Conservation (phyloP, 2,113 vertebrate species). For the Thunnus thynnus region DNA sequence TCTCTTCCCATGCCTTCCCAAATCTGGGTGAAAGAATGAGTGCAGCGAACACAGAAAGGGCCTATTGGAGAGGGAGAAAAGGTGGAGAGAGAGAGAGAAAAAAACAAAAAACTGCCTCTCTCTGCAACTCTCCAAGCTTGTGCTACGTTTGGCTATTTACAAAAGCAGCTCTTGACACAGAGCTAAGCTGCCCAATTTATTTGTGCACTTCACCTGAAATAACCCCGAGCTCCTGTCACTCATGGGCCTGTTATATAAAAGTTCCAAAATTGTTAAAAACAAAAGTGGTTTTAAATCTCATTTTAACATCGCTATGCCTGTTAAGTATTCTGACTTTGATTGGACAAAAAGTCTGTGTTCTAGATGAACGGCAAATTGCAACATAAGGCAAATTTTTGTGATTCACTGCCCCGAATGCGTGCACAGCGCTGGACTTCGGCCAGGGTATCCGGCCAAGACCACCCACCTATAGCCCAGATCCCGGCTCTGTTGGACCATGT, state of each 20-base stretch:
- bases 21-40: slow-evolving; percentile 74
- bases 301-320: not conserved
- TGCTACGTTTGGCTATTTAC: slow-evolving; percentile 69
- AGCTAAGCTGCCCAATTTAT: slow-evolving; percentile 48
- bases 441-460: slow-evolving; percentile 49
- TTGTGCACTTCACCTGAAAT: slow-evolving; percentile 62
- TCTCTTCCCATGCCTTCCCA: slow-evolving; percentile 49
- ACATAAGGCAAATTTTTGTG: slow-evolving; percentile 5
- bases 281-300: not conserved
- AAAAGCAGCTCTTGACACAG: slow-evolving; percentile 63
- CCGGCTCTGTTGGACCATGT: slow-evolving; percentile 96
- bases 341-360: slow-evolving; percentile 14
- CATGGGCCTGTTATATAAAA: slow-evolving; percentile 39
- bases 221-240: slow-evolving; percentile 32
- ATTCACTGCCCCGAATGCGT: slow-evolving; percentile 41
- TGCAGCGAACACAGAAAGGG: slow-evolving; percentile 57
- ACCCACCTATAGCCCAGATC: slow-evolving; percentile 95
- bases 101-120: slow-evolving; percentile 56
- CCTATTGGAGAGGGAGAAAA: slow-evolving; percentile 30
- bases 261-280: not conserved
- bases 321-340: not conserved
- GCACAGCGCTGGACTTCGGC: slow-evolving; percentile 25
- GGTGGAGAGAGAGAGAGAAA: not conserved
- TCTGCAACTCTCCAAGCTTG: slow-evolving; percentile 71
- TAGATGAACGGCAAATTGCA: slow-evolving; percentile 22